Evolutionary conservation across 2,888 invertebrate genomes (phyloP).

Genomic region (Agrotis exclamationis): DNA sequence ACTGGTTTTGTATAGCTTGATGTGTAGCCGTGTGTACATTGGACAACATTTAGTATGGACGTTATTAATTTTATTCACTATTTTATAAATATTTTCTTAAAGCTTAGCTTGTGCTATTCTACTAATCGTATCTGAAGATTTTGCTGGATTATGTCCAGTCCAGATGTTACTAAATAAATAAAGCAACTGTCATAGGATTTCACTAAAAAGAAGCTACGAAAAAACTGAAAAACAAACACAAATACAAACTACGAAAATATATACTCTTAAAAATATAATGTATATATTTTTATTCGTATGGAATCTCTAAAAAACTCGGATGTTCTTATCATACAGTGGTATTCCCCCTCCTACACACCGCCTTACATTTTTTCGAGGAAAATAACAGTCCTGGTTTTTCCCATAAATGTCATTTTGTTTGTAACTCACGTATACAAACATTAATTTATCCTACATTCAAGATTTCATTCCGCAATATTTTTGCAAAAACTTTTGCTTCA

Average conservation of each 20-base stretch:
- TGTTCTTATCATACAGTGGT: not conserved
- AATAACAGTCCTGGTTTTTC: not conserved
- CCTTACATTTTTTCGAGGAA: not conserved
- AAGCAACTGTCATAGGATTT: too few relatives aligned
- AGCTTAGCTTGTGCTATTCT: not conserved
- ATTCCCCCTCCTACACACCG: not conserved
- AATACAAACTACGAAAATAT: too few relatives aligned
- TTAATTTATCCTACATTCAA: not conserved
- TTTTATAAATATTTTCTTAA: not conserved
- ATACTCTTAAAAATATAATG: too few relatives aligned
- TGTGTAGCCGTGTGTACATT: too few relatives aligned
- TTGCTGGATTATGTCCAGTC: not conserved
- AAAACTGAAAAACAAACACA: too few relatives aligned
- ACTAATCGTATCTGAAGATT: not conserved
- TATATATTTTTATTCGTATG: not conserved
- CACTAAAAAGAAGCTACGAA: too few relatives aligned
- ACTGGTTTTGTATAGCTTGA: too few relatives aligned
- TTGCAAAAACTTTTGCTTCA: conserved; percentile 13
- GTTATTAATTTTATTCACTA: conserved; percentile 15
- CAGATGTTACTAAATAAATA: not conserved
- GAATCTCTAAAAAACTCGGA: not conserved
- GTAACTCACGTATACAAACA: conserved; percentile 2
- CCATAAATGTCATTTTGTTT: not conserved
- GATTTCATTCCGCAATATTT: not conserved
- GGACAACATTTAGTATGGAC: not conserved